Percentiles rank a stretch among this genome's conserved stretches.
phyloP scores from a whole-genome alignment of 1,140 invertebrate species.

The Mesaphorura yosii region DNA sequence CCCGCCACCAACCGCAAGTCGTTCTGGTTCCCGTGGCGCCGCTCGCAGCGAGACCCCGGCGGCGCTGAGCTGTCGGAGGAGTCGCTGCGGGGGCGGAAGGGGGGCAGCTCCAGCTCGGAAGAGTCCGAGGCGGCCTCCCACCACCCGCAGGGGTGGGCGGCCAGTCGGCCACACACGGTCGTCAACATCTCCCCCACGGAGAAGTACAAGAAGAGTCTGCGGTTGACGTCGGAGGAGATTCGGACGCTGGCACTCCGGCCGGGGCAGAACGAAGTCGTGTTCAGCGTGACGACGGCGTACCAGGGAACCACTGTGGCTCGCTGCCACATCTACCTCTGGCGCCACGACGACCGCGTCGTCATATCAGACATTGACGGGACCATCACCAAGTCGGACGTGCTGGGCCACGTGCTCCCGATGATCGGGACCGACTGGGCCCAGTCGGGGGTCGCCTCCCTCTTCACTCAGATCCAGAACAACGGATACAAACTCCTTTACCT shows the following conservation, averaged over 20 bases:
- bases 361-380: conserved; percentile 99
- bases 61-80: no score
- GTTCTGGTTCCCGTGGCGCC: no score
- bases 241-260: conserved; percentile 76
- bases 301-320: conserved; percentile 94
- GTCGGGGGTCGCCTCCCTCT: conserved; percentile 91
- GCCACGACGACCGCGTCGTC: conserved; percentile 91
- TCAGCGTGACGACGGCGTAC: conserved; percentile 97
- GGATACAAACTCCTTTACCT: conserved; percentile 90
- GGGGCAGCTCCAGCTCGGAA: no score
- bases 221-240: conserved; percentile 85
- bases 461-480: conserved; percentile 93
- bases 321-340: conserved; percentile 95
- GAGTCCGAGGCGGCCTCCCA: no score
- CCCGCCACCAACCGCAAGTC: no score
- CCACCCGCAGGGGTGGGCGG: no score
- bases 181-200: conserved; percentile 35
- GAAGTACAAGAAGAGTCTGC: conserved; percentile 75
- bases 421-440: conserved; percentile 97
- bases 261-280: conserved; percentile 92
- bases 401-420: conserved; percentile 95
- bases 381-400: conserved; percentile 97
- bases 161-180: no score
- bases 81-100: no score
- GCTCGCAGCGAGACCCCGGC: no score